A percentile compares a stretch with the other conserved stretches of the same genome.
Conservation (phyloP, 2,113 vertebrate species). For the Nansenia antarctica region DNA sequence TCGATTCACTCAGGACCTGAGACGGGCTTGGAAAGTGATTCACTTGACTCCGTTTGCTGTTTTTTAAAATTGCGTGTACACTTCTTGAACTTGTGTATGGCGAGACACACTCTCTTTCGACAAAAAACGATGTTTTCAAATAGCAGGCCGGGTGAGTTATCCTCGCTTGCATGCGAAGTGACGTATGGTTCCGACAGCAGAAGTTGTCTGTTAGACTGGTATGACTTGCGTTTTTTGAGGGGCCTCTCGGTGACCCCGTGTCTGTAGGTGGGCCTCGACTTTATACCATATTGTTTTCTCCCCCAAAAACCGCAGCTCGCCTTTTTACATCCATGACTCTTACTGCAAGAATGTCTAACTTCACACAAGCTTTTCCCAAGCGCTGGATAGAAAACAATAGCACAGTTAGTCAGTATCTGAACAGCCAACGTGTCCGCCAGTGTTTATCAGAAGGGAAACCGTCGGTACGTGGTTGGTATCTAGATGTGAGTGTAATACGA, state of each 20-base stretch:
- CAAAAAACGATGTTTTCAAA: too few relatives aligned
- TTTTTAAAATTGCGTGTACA: neutral
- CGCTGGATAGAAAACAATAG: slow-evolving; percentile 14
- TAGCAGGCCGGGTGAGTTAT: slow-evolving; percentile 32
- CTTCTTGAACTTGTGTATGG: too few relatives aligned
- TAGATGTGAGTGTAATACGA: slow-evolving; percentile 3
- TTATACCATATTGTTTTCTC: slow-evolving; percentile 36
- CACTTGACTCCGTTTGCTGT: too few relatives aligned
- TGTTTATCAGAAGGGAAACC: too few relatives aligned
- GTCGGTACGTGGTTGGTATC: too few relatives aligned
- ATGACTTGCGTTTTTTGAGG: slow-evolving; percentile 39
- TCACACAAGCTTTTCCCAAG: neutral
- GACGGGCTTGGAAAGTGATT: too few relatives aligned
- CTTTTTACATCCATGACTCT: slow-evolving; percentile 44
- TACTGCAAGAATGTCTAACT: slow-evolving; percentile 31
- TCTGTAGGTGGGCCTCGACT: slow-evolving; percentile 25
- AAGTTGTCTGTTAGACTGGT: slow-evolving; percentile 8
- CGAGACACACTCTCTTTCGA: too few relatives aligned
- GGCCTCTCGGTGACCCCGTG: slow-evolving; percentile 25
- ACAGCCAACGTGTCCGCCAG: slow-evolving; percentile 13
- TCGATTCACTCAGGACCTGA: slow-evolving; percentile 34
- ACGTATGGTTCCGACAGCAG: slow-evolving; percentile 36
- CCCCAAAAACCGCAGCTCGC: slow-evolving; percentile 14
- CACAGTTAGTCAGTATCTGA: slow-evolving; percentile 18
- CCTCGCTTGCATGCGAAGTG: slow-evolving; percentile 50